These are phyloP conservation scores for Serrognathus titanus DNA, from an alignment of 2,888 invertebrate genomes.

Conservation along the genomic window DNA sequence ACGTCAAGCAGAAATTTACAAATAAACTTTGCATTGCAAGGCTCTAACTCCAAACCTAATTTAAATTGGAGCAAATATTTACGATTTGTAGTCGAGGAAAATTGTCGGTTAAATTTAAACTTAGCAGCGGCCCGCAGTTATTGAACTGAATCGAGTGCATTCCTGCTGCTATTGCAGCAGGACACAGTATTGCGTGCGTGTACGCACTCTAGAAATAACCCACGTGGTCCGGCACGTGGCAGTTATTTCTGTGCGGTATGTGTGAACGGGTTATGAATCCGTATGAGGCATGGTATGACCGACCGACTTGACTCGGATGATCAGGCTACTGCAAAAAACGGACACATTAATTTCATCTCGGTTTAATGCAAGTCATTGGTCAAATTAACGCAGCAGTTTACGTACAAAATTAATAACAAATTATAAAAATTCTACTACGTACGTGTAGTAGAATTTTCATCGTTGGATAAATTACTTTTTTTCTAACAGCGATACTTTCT, in stretches of 20 bases:
- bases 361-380: too few relatives aligned
- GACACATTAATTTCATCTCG: not conserved
- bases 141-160: conserved; percentile 31
- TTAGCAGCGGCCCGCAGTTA: conserved; percentile 19
- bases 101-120: conserved; percentile 20
- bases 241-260: conserved; percentile 23
- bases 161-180: conserved; percentile 30
- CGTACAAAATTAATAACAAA: too few relatives aligned
- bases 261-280: conserved; percentile 13
- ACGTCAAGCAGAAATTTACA: conserved; percentile 1
- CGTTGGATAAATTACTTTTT: too few relatives aligned
- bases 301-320: conserved; percentile 8
- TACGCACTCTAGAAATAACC: conserved; percentile 31
- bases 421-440: too few relatives aligned
- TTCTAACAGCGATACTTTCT: too few relatives aligned
- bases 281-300: conserved; percentile 14
- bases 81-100: conserved; percentile 15
- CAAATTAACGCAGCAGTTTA: too few relatives aligned
- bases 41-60: conserved; percentile 15
- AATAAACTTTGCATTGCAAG: conserved; percentile 4
- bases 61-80: conserved; percentile 16
- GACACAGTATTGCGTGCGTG: conserved; percentile 20
- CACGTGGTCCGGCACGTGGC: conserved; percentile 35
- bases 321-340: not conserved
- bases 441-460: too few relatives aligned